Base-by-base conservation (phyloP, 2,888 invertebrate species). In the Lycophotia porphyrea region DNA sequence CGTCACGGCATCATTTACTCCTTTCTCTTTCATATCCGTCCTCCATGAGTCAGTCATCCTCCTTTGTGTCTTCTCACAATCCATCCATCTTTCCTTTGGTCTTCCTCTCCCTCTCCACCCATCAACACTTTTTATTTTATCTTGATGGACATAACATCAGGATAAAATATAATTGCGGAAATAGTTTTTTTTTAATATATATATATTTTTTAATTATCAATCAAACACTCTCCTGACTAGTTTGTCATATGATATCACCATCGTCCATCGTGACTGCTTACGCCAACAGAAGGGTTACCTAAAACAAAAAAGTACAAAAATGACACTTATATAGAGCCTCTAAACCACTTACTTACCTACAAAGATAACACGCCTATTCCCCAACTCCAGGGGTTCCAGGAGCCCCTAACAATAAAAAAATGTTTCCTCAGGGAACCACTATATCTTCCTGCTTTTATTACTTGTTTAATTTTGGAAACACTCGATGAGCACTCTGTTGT, bases 401-500 rank as follows among this genome's bases (percentile, higher is more conserved):
- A 18, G 18, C 52, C n/a, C 34, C 11, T 3, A 39, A 24, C 64
- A 52, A 80, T 44, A 74, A 74, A 74, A 78, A 60, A 39, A 42
- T 24, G 21, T n/a, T 80, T 42, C 61, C 61, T 55, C 31, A 1
- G 44, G 47, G 55, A 68, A 72, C 15, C 63, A 52, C 39, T 52
- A 8, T 42, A 34, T 61, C 61, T 78, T 61, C 55, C 60, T 52
- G 42, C 36, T 47, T 78, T 72, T 67, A 78, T 83, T 52, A 44
- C 70, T 61, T 55, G 21, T 72, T 84, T 76, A 76, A 84, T 77
- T 84, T 72, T 63, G 36, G 61, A 68, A 24, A 42, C 64, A 42
- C 36, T 73, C n/a, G 63, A 73, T 80, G 76, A 82, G 69, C 71
- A 71, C 55, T 49, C 27, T 39, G 69, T 72, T 69, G 49, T 39